A percentile compares a stretch with the other conserved stretches of the same genome.
Evolutionary conservation across 2,113 vertebrate species (phyloP).

Genomic region (Ptyas mucosa): DNA sequence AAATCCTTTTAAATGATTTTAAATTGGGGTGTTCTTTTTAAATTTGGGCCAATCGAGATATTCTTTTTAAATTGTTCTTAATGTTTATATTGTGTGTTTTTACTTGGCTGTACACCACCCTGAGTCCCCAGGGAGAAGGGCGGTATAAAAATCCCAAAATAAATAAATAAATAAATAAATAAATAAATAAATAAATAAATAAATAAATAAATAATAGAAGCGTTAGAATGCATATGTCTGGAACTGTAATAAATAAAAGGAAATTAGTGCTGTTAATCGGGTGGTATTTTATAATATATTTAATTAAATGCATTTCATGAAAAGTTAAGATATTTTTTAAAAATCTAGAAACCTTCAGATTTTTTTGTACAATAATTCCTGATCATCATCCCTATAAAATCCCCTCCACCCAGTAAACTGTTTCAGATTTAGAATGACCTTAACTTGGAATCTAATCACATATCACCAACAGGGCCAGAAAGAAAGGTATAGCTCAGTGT

Average conservation of each 20-base stretch:
- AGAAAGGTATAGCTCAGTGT: neutral
- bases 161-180: no score
- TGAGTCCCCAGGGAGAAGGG: no score
- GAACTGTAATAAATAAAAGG: neutral
- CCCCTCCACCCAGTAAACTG: neutral
- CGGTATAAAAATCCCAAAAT: no score
- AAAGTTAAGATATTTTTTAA: neutral
- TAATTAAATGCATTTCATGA: neutral
- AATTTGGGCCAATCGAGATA: no score
- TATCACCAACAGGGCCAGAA: neutral
- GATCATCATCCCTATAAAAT: neutral
- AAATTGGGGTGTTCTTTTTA: no score
- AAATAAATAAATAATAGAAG: no score
- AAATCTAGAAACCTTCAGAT: neutral
- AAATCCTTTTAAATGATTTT: no score
- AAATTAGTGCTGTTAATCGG: neutral
- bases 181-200: no score
- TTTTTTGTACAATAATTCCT: neutral
- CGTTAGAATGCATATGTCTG: neutral
- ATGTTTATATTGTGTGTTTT: no score
- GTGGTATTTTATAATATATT: conserved; percentile 5
- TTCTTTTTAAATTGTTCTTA: no score
- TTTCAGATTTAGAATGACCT: neutral
- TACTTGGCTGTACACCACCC: no score
- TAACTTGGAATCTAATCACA: neutral